Percentiles rank a stretch among this genome's conserved stretches.
These are phyloP conservation scores for Diplosoma virens DNA, from an alignment of 23 tunicate species.

Conservation along the genomic window DNA sequence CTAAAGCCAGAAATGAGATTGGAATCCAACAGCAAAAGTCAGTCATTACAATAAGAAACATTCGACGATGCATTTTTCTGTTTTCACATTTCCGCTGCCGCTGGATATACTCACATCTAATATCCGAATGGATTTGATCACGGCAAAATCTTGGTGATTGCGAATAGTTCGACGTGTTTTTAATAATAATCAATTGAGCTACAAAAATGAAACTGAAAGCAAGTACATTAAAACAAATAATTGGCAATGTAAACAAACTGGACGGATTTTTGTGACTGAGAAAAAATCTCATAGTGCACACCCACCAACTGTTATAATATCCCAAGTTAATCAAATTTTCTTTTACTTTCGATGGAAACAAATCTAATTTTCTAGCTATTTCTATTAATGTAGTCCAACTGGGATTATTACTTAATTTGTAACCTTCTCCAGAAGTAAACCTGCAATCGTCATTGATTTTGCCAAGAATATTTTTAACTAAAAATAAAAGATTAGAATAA, in stretches of 20 bases:
- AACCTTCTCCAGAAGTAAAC: no score
- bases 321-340: not conserved
- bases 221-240: not conserved
- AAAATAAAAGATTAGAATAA: not conserved
- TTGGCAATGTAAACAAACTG: not conserved
- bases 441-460: no score
- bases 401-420: no score
- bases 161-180: no score
- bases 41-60: not conserved
- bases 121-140: not conserved
- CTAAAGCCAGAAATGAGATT: not conserved
- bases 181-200: not conserved
- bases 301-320: not conserved
- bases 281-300: not conserved
- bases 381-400: no score
- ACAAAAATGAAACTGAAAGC: not conserved
- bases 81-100: not conserved
- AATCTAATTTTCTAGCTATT: not conserved
- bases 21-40: not conserved
- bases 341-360: not conserved
- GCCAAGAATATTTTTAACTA: no score
- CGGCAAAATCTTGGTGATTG: no score
- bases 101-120: no score
- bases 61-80: slow-evolving; percentile 3
- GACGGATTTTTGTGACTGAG: not conserved